Percentiles rank a stretch among this genome's conserved stretches.
phyloP scores from a whole-genome alignment of 1,140 invertebrate genomes.

The Conus ventricosus region DNA sequence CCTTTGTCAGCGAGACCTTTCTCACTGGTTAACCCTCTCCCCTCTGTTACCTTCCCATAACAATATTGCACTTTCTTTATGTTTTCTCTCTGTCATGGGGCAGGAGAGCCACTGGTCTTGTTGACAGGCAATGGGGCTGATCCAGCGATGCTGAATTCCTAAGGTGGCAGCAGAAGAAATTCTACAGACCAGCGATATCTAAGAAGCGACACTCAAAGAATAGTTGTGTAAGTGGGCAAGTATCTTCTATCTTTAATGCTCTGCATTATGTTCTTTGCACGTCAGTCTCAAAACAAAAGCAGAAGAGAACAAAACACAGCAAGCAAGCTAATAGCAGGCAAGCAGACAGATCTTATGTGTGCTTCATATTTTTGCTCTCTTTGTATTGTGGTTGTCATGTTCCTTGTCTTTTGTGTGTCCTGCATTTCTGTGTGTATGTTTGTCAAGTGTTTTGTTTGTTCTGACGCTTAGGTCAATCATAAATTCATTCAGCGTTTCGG shows the following conservation, averaged over 20 bases:
- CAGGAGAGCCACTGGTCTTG: constrained; percentile 36
- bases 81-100: constrained; percentile 39
- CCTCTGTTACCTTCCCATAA: constrained; percentile 28
- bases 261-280: neutral
- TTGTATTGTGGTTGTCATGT: neutral
- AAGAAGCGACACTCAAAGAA: constrained; percentile 29
- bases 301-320: neutral
- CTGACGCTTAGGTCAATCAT: no score
- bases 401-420: neutral
- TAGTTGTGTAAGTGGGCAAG: constrained; percentile 59
- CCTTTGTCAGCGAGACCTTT: neutral
- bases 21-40: neutral
- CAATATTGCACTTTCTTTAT: constrained; percentile 34
- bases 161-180: constrained; percentile 25
- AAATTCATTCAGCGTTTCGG: no score
- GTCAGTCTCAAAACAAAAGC: neutral
- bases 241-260: constrained; percentile 61
- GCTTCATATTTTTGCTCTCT: neutral
- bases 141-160: constrained; percentile 20
- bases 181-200: constrained; percentile 20
- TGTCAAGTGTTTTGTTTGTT: neutral
- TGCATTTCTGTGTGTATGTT: neutral
- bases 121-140: constrained; percentile 33
- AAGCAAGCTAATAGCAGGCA: neutral
- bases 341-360: neutral